Conservation (phyloP, 2,888 invertebrate species). For the Tuberolachnus salignus region DNA sequence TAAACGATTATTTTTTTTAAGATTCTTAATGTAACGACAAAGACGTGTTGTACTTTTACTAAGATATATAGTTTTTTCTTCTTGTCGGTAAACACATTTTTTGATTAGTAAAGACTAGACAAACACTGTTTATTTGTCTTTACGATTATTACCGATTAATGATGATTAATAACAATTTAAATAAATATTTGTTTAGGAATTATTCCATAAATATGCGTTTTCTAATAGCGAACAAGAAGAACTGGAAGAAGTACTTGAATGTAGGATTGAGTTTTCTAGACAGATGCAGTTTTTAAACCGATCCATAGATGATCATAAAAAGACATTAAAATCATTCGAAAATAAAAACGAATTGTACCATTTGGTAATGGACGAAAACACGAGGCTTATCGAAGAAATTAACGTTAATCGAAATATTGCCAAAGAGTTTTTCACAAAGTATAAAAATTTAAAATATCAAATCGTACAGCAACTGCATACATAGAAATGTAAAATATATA, state of each 20-base stretch:
- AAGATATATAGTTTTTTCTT: too few species aligned
- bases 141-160: background rate
- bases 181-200: background rate
- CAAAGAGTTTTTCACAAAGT: background rate
- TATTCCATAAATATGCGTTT: background rate
- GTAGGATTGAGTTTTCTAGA: background rate
- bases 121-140: too few species aligned
- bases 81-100: too few species aligned
- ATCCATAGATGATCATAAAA: background rate
- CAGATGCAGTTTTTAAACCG: background rate
- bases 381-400: background rate
- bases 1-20: too few species aligned
- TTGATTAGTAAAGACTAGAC: too few species aligned
- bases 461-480: too few species aligned
- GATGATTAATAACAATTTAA: background rate
- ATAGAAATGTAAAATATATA: too few species aligned
- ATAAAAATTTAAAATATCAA: conserved; percentile 1
- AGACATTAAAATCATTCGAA: background rate
- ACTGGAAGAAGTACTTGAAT: background rate
- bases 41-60: too few species aligned
- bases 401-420: background rate
- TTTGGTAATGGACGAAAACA: conserved; percentile 13
- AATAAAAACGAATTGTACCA: background rate
- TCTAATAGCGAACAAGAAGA: background rate
- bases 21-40: too few species aligned